Evolutionary conservation across 1,140 invertebrate genomes (phyloP), one percentile per base, ranked within the genome.

Genomic region (Oncopeltus fasciatus): DNA sequence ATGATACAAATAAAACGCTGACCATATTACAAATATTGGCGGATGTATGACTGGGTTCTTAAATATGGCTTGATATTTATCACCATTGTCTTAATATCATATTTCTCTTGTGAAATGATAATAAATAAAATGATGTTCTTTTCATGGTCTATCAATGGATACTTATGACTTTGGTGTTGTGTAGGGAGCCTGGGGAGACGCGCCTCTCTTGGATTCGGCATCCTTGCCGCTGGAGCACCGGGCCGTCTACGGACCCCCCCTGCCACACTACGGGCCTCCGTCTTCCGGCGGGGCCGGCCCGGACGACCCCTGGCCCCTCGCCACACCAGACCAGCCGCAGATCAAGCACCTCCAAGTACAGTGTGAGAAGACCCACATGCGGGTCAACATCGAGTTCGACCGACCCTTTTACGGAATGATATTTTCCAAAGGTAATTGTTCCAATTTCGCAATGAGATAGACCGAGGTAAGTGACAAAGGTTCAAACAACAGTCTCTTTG

Each of bases 341-440:
- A 93, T 94, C 57, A 82, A 90, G 2, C 88, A 88, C 2, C 74
- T 95, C 0, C 91, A 95, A 69, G 92, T 95, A 0, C 92, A 94
- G 72, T 95, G 92, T 73, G 92, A 95, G 73, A 95, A 94, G 71
- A 93, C 85, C 70, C 79, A 88, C 43, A 95, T 95, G 92, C 85
- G 91, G 71, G 90, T 95, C 1, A 91, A 88, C 67, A 78, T 95
- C 1, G 87, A 88, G 62, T 95, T 95, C 69, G 92, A 95, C 69
- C 89, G 93, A 70, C 91, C 92, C 1, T 95, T 95, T 77, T 92
- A 91, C 69, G 92, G 92, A 2, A 93, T 95, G 60, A 88, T 95
- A 28, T 95, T 95, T 75, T 90, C 87, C 59, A 92, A 92, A 72
- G 90, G 90, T 14, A 63, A 61, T 59, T 56, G 51, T 47, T 63